These are phyloP conservation scores for Chiloscyllium punctatum DNA, from an alignment of 2,797 vertebrate species.

Conservation along the genomic window DNA sequence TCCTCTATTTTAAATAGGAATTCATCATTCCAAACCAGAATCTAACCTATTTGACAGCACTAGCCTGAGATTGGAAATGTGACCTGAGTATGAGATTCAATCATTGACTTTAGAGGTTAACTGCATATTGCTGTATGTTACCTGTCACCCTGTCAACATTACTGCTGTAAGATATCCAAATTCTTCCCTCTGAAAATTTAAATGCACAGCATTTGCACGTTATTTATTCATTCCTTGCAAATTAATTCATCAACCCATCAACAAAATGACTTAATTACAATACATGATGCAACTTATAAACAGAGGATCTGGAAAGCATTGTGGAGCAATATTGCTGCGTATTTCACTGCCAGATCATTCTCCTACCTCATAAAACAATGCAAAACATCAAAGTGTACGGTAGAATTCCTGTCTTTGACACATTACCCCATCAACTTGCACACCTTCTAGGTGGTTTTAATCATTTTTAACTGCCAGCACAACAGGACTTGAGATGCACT, in stretches of 20 bases:
- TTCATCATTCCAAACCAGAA: neutral
- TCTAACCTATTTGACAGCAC: neutral
- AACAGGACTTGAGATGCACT: neutral
- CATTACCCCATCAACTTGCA: neutral
- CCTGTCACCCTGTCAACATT: neutral
- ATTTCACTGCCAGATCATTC: neutral
- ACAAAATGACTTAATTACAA: neutral
- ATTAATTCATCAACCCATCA: neutral
- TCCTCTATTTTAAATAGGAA: neutral
- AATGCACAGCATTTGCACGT: neutral
- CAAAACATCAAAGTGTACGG: neutral
- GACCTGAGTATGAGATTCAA: neutral
- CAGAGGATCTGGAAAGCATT: neutral
- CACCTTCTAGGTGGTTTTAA: neutral
- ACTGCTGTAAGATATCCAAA: neutral
- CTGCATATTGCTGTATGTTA: neutral
- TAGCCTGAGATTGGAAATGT: conserved; percentile 1
- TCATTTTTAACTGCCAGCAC: neutral
- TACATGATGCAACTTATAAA: neutral
- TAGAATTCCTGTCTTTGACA: neutral
- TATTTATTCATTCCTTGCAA: neutral
- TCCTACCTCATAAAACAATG: neutral
- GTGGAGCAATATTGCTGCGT: neutral
- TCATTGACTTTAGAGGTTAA: neutral
- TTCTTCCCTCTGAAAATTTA: neutral